phyloP scores from a whole-genome alignment of 2,888 invertebrate genomes.

The Drosophila prostipennis region DNA sequence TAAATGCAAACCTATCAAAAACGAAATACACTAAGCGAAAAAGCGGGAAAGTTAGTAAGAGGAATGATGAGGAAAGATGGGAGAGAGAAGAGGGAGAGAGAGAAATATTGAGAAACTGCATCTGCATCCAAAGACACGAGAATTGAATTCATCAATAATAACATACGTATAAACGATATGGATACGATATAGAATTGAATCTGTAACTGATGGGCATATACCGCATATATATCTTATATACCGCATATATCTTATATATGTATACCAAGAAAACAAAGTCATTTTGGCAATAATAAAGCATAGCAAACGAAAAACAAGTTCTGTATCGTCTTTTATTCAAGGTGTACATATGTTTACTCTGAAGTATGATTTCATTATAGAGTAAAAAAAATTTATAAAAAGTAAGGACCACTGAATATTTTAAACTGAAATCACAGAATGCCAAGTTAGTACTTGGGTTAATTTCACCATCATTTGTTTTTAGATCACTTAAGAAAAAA shows the following conservation, averaged over 20 bases:
- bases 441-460: too few species aligned
- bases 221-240: slow-evolving; percentile 40
- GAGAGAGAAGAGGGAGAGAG: slow-evolving; percentile 9
- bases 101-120: slow-evolving; percentile 50
- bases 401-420: too few species aligned
- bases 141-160: slow-evolving; percentile 53
- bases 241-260: slow-evolving; percentile 45
- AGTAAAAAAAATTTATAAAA: neutral
- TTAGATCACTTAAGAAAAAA: too few species aligned
- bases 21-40: slow-evolving; percentile 29
- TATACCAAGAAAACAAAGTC: slow-evolving; percentile 59
- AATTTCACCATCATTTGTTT: too few species aligned
- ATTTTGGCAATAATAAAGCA: slow-evolving; percentile 74
- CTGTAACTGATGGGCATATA: slow-evolving; percentile 57
- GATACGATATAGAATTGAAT: slow-evolving; percentile 63
- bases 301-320: slow-evolving; percentile 48
- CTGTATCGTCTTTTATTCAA: neutral
- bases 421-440: too few species aligned
- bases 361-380: neutral
- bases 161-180: slow-evolving; percentile 38
- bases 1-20: slow-evolving; percentile 17
- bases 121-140: slow-evolving; percentile 49
- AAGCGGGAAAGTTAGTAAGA: neutral
- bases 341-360: neutral
- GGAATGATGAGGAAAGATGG: neutral